Evolutionary conservation across 2,888 invertebrate species (phyloP).

Genomic region (Diaprepes abbreviatus): DNA sequence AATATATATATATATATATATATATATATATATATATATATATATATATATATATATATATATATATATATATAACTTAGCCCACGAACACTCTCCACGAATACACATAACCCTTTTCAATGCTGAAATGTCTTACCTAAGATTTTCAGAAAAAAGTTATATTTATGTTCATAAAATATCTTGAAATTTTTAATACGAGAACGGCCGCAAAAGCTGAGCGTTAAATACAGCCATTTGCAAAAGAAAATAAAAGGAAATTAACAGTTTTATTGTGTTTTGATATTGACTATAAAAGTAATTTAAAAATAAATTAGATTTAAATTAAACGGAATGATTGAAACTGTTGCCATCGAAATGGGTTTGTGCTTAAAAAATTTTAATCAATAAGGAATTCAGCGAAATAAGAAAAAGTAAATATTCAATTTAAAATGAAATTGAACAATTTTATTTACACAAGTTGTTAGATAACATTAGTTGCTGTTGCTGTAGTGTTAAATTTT

Average conservation of each 20-base stretch:
- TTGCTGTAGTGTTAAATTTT: not conserved
- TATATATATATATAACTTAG: no score
- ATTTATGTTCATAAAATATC: no score
- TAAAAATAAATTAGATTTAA: constrained; percentile 25
- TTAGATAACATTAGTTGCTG: not conserved
- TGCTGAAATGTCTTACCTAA: no score
- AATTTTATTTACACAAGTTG: constrained; percentile 12
- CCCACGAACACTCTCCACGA: no score
- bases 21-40: no score
- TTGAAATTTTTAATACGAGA: no score
- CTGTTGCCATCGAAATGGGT: constrained; percentile 15
- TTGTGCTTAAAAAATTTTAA: constrained; percentile 22
- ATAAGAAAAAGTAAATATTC: constrained; percentile 28
- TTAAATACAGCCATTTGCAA: not conserved
- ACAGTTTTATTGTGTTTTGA: constrained; percentile 4
- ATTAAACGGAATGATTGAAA: constrained; percentile 22
- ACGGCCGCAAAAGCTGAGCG: no score
- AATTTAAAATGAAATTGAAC: constrained; percentile 23
- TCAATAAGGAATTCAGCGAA: constrained; percentile 15
- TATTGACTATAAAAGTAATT: constrained; percentile 15
- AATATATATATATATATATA: no score
- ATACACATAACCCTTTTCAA: no score
- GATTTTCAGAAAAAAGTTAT: no score
- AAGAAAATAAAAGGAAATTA: constrained; percentile 10
- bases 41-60: no score